These are phyloP conservation scores for Caenorhabditis sp. DNA, from an alignment of 2,888 invertebrate genomes.

Conservation along the genomic window DNA sequence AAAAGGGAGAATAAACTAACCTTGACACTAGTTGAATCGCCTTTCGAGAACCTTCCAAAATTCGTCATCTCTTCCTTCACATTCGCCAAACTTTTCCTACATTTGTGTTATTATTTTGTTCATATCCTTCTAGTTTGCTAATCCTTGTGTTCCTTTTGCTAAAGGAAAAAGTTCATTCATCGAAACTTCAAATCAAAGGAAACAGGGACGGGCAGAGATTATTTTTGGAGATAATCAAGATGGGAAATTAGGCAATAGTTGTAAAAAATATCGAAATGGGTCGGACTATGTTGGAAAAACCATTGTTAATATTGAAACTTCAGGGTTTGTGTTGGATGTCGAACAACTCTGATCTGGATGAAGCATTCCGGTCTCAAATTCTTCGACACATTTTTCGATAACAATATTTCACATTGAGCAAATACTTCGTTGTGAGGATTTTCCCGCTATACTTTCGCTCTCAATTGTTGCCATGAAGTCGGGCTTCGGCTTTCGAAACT, in stretches of 20 bases:
- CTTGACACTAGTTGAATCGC: slow-evolving; percentile 34
- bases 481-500: too few species aligned
- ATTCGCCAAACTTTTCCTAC: slow-evolving; percentile 35
- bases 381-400: too few species aligned
- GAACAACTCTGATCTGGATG: too few species aligned
- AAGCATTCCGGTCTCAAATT: too few species aligned
- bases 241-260: slow-evolving; percentile 5
- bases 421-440: too few species aligned
- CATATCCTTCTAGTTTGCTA: not conserved
- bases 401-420: too few species aligned
- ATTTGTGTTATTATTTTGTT: slow-evolving; percentile 8
- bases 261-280: not conserved
- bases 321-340: too few species aligned
- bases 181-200: slow-evolving; percentile 3
- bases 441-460: too few species aligned
- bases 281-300: too few species aligned
- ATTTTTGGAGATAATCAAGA: not conserved
- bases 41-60: slow-evolving; percentile 34
- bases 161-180: slow-evolving; percentile 15
- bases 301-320: not conserved
- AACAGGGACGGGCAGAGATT: not conserved
- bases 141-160: not conserved
- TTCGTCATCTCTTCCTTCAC: slow-evolving; percentile 27
- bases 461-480: too few species aligned
- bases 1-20: slow-evolving; percentile 25